Evolutionary conservation across 2,888 invertebrate species (phyloP).

Genomic region (Caenorhabditis sp.): DNA sequence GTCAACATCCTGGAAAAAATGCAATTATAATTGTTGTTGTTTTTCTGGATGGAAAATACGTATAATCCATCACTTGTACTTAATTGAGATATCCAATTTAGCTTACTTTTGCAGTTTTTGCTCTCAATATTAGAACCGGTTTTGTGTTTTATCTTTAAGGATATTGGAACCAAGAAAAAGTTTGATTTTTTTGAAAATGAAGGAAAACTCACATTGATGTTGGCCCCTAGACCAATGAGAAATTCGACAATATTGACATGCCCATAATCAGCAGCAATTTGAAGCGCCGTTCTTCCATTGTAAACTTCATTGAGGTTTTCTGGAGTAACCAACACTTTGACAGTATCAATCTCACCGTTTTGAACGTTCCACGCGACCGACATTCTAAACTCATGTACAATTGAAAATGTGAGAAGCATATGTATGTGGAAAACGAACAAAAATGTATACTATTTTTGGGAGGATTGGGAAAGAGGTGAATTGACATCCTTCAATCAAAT

Average conservation of each 20-base stretch:
- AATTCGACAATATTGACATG: conserved; percentile 88
- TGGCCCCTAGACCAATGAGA: conserved; percentile 86
- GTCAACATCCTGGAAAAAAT: conserved; percentile 83
- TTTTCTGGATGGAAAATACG: too few species aligned
- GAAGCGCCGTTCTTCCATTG: conserved; percentile 87
- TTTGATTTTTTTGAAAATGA: too few species aligned
- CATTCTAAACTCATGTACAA: not conserved
- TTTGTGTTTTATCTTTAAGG: too few species aligned
- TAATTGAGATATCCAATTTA: too few species aligned
- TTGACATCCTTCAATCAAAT: too few species aligned
- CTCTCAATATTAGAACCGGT: too few species aligned
- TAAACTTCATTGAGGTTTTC: conserved; percentile 81
- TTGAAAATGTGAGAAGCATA: not conserved
- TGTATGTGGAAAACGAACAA: not conserved
- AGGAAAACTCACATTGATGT: conserved; percentile 87
- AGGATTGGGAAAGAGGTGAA: too few species aligned
- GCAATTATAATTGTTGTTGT: too few species aligned
- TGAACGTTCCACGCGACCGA: conserved; percentile 49
- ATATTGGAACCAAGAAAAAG: too few species aligned
- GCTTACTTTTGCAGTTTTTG: too few species aligned
- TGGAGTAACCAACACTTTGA: conserved; percentile 32
- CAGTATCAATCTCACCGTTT: conserved; percentile 46
- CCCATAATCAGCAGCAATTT: conserved; percentile 93
- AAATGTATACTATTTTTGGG: too few species aligned
- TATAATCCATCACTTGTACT: too few species aligned